Percentiles rank a stretch among this genome's conserved stretches.
These are phyloP conservation scores for Lysandra coridon DNA, from an alignment of 2,888 invertebrate species.

Conservation along the genomic window DNA sequence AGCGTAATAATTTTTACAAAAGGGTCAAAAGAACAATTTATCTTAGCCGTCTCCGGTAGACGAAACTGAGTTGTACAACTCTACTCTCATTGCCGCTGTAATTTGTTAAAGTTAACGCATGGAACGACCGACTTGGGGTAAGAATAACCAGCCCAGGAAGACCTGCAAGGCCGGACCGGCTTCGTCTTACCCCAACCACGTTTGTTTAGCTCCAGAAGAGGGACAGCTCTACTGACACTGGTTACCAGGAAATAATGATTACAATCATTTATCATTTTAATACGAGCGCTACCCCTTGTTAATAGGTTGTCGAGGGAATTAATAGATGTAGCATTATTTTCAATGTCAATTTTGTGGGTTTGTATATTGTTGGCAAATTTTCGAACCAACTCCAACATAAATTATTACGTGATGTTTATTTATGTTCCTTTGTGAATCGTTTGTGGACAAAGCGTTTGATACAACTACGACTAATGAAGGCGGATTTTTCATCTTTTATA, in stretches of 20 bases:
- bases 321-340: conserved; percentile 75
- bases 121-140: conserved; percentile 64
- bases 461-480: conserved; percentile 7
- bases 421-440: conserved; percentile 18
- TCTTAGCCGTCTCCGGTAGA: conserved; percentile 58
- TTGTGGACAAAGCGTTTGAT: conserved; percentile 22
- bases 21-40: conserved; percentile 67
- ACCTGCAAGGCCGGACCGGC: conserved; percentile 41
- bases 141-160: conserved; percentile 50
- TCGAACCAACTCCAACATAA: conserved; percentile 17
- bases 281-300: conserved; percentile 71
- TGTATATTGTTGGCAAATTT: conserved; percentile 37
- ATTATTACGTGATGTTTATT: conserved; percentile 27
- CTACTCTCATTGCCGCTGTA: conserved; percentile 64
- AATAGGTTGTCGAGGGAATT: conserved; percentile 72
- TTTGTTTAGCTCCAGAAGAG: conserved; percentile 32
- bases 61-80: conserved; percentile 60
- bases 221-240: conserved; percentile 45
- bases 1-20: conserved; percentile 58
- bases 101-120: conserved; percentile 77
- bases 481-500: not conserved
- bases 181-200: conserved; percentile 30
- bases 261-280: conserved; percentile 77
- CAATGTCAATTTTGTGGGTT: conserved; percentile 73
- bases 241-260: conserved; percentile 66